Evolutionary conservation across 2,113 vertebrate species (phyloP).

Genomic region (Odobenus rosmarus): DNA sequence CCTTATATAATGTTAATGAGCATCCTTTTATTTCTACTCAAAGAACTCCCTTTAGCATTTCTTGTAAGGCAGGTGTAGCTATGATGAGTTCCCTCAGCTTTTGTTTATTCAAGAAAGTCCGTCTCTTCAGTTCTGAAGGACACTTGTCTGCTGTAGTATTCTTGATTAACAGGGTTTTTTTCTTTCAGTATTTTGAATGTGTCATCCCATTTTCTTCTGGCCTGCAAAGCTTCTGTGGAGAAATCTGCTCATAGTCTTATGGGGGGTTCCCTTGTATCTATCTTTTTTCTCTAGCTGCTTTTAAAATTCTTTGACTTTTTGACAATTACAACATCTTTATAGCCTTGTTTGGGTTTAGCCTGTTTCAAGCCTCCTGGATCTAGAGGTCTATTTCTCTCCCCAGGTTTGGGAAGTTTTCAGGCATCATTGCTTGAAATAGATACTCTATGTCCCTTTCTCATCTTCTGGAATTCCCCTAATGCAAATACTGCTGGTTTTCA

Average conservation of each 20-base stretch:
- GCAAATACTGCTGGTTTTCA: not conserved
- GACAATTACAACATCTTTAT: not conserved
- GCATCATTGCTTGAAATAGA: not conserved
- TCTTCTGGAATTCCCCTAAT: not conserved
- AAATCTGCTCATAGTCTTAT: not conserved
- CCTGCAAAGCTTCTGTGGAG: not conserved
- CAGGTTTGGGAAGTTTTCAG: not conserved
- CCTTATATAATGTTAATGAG: not conserved
- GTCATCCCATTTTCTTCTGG: not conserved
- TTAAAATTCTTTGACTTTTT: not conserved
- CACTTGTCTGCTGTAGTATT: too few relatives aligned
- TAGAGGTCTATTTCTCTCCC: not conserved
- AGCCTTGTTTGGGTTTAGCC: not conserved
- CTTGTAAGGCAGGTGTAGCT: not conserved
- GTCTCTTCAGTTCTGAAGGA: not conserved
- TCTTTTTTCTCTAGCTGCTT: not conserved
- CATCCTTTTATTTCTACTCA: not conserved
- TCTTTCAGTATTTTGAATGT: not conserved
- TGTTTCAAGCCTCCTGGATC: not conserved
- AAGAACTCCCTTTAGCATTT: not conserved
- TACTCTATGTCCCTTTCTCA: not conserved
- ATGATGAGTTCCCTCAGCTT: not conserved
- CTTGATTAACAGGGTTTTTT: not conserved
- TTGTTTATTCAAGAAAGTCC: not conserved
- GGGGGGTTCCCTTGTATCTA: not conserved